Percentiles rank a stretch among this genome's conserved stretches.
Evolutionary conservation across 2,888 invertebrate genomes (phyloP).

Genomic region (Oxystoma pomonae): DNA sequence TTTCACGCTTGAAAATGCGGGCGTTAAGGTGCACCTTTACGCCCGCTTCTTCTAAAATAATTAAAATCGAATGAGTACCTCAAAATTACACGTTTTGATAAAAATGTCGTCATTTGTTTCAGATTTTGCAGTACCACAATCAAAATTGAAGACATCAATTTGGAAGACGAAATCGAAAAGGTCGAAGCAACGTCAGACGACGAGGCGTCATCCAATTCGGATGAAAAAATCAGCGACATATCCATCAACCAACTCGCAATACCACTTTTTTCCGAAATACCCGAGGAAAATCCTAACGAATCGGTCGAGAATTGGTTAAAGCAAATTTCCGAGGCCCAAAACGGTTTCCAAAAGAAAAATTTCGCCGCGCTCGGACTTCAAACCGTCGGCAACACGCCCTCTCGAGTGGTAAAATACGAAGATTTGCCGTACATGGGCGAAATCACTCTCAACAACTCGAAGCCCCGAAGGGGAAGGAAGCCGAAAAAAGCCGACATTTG

Average conservation of each 20-base stretch:
- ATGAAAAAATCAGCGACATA: constrained; percentile 24
- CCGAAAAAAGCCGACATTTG: constrained; percentile 92
- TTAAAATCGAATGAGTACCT: too few species aligned
- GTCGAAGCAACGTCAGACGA: constrained; percentile 40
- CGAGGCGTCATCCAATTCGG: constrained; percentile 33
- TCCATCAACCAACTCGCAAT: neutral
- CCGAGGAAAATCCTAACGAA: constrained; percentile 54
- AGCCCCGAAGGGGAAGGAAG: constrained; percentile 80
- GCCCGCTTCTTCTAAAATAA: too few species aligned
- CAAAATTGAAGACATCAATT: constrained; percentile 37
- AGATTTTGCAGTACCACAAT: constrained; percentile 14
- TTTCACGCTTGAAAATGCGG: too few species aligned
- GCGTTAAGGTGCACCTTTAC: too few species aligned
- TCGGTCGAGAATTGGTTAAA: constrained; percentile 72
- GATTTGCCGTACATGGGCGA: constrained; percentile 91
- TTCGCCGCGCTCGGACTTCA: constrained; percentile 1
- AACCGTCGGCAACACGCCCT: constrained; percentile 13
- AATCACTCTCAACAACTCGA: constrained; percentile 83
- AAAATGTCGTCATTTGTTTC: too few species aligned
- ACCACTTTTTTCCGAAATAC: constrained; percentile 36
- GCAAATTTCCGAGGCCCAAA: constrained; percentile 69
- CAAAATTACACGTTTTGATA: too few species aligned
- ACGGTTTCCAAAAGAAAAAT: constrained; percentile 49
- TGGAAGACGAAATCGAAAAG: constrained; percentile 44
- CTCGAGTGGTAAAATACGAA: constrained; percentile 65